Evolutionary conservation across 1,140 invertebrate genomes (phyloP), one percentile per base, ranked within the genome.

Genomic region (Nasonia giraulti): DNA sequence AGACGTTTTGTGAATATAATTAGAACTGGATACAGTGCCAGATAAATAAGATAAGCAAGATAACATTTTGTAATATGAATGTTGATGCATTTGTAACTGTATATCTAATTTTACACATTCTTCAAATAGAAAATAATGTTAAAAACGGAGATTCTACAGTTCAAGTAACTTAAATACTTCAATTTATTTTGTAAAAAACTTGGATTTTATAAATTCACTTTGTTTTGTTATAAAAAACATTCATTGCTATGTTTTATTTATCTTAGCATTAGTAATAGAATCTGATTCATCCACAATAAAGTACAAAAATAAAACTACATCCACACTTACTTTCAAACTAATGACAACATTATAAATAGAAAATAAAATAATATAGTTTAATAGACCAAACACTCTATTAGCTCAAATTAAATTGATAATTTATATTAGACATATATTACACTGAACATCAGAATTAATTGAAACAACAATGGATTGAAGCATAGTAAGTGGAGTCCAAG

Each of bases 1-100:
- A 80, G 27, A 2, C 17, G 40, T 80, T 40, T 77, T 20, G 66
- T 12, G 14, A 80, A 84, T 66, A 80, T 31, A 84, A 80, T 80
- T 84, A 84, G 2, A 84, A 62, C 23, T 74, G 31, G 23, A 71
- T 83, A 11, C 17, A 44, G n/a, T 71, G 27, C 4, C 27, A 71
- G 8, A 71, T 23, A 71, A 71, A 78, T 69, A 55, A 78, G 40
- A 73, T 79, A 79, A 78, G 66, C 2, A 62, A 69, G 31, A 71
- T 78, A 55, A 8, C 68, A 79, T 55, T 66, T 82, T 73, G 10
- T 69, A 77, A 44, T 33, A 17, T 47, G 50, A 71, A 47, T 71
- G 17, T 55, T 62, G 17, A 62, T 62, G 20, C 20, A 20, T 62
- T 5, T 62, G 6, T 62, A 20, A 62, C 17, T 20, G 4, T 55